Evolutionary conservation across 1,140 invertebrate species (phyloP).

Genomic region (Leptopilina boulardi): DNA sequence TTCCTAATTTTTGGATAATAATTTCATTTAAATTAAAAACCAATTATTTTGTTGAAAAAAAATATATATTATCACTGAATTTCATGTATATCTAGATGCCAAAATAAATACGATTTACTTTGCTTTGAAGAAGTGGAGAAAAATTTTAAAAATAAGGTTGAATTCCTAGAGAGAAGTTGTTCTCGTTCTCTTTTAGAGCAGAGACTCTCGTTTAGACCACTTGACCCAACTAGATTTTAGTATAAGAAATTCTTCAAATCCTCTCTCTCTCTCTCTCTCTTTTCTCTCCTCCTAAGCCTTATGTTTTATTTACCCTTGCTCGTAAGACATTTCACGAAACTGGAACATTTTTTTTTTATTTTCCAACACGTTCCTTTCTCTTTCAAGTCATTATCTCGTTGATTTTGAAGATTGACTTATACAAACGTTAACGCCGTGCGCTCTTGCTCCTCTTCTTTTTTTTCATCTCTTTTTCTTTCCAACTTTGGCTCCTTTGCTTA

Average conservation of each 20-base stretch:
- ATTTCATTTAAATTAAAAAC: too few species aligned
- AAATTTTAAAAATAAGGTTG: background rate
- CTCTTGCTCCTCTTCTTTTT: background rate
- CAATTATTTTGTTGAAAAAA: too few species aligned
- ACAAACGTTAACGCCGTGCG: slow-evolving; percentile 21
- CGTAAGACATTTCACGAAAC: slow-evolving; percentile 6
- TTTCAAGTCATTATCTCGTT: slow-evolving; percentile 11
- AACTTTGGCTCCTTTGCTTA: background rate
- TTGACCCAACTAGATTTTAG: slow-evolving; percentile 14
- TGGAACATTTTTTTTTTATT: slow-evolving; percentile 15
- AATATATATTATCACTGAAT: too few species aligned
- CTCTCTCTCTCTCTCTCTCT: too few species aligned
- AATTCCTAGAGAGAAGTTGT: background rate
- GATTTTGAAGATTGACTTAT: slow-evolving; percentile 16
- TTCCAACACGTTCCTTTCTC: background rate
- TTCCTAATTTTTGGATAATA: too few species aligned
- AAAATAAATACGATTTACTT: background rate
- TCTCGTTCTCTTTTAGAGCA: background rate
- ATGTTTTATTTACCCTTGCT: background rate
- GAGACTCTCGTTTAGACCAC: background rate
- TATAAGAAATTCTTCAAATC: slow-evolving; percentile 4
- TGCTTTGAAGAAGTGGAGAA: background rate
- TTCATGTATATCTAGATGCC: too few species aligned
- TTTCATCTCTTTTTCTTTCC: background rate
- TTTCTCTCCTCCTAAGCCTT: background rate